Conservation (phyloP, 1,140 invertebrate genomes). For the Plectrocnemia conspersa region DNA sequence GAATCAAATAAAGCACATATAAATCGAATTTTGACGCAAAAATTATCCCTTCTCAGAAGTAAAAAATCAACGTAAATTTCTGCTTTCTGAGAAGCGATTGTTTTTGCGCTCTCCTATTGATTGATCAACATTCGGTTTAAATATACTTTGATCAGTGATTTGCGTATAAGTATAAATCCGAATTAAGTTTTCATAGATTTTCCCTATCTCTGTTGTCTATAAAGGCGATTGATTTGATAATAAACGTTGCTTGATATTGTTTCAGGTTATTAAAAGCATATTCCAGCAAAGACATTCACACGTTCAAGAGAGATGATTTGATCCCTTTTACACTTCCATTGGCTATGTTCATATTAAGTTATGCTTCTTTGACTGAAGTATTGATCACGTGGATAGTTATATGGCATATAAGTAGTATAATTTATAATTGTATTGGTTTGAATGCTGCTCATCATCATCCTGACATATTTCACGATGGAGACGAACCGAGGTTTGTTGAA, state of each 20-base stretch:
- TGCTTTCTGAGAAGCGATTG: too few relatives aligned
- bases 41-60: too few relatives aligned
- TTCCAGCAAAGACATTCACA: background rate
- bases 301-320: conserved; percentile 12
- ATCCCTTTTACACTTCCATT: conserved; percentile 42
- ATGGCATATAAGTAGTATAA: conserved; percentile 54
- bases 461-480: conserved; percentile 78
- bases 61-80: too few relatives aligned
- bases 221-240: background rate
- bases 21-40: too few relatives aligned
- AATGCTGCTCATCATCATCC: conserved; percentile 81
- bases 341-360: conserved; percentile 47
- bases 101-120: too few relatives aligned
- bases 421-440: conserved; percentile 62
- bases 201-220: background rate
- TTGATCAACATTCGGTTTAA: too few relatives aligned
- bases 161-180: too few relatives aligned
- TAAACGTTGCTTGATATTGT: background rate
- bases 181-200: too few relatives aligned
- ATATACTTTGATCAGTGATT: too few relatives aligned
- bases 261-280: background rate
- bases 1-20: too few relatives aligned
- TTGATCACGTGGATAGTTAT: conserved; percentile 58
- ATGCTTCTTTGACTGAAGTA: conserved; percentile 35
- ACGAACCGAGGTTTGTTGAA: conserved; percentile 53